Conservation (phyloP, 2,797 vertebrate genomes). For the Delichon dasypus region DNA sequence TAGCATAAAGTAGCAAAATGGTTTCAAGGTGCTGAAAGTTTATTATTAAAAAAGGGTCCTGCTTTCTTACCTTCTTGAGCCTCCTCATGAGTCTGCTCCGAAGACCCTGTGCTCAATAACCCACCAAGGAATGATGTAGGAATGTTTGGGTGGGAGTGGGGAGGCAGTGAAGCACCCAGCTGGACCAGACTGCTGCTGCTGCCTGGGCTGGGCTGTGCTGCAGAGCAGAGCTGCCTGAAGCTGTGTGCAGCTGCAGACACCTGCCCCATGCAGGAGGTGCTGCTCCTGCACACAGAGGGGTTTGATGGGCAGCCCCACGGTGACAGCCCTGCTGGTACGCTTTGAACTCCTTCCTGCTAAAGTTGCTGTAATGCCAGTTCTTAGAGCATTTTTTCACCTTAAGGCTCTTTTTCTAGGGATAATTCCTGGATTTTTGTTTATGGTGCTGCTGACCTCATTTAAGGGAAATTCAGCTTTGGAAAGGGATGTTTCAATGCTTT, state of each 20-base stretch:
- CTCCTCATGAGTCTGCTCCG: neutral
- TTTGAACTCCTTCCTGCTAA: neutral
- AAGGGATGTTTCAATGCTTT: neutral
- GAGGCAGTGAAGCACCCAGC: no score
- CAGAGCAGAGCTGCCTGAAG: neutral
- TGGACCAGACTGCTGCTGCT: neutral
- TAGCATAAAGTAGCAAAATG: neutral
- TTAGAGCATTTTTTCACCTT: neutral
- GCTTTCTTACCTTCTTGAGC: neutral
- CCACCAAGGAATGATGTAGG: fast-evolving
- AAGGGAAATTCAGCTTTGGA: neutral
- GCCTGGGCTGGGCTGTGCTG: no score
- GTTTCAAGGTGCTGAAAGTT: neutral
- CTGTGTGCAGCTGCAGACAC: neutral
- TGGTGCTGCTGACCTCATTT: neutral
- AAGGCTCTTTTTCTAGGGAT: neutral
- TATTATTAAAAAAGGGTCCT: neutral
- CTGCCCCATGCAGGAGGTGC: neutral
- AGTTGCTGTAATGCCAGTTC: neutral
- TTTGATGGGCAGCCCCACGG: neutral
- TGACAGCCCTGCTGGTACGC: no score
- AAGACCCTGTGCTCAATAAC: no score
- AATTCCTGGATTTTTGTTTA: neutral
- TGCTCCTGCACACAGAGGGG: no score
- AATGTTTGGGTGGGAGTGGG: neutral